Evolutionary conservation across 2,888 invertebrate species (phyloP).

Genomic region (Aplocera efformata): DNA sequence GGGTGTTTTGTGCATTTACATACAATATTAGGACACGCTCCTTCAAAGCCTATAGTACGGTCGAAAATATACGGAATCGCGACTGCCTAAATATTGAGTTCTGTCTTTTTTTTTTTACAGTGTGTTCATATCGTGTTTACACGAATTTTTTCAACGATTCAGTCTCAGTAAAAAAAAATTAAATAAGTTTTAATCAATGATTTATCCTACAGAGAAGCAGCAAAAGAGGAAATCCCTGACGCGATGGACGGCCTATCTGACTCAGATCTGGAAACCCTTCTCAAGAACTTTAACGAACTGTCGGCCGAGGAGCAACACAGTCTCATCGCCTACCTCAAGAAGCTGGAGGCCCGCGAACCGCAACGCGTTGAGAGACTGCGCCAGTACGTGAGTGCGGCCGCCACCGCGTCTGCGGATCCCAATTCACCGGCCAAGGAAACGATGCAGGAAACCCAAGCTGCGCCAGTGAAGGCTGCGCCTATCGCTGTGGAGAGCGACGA

Average conservation of each 20-base stretch:
- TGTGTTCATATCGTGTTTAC: no score
- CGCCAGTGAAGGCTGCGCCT: no score
- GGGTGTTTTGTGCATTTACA: no score
- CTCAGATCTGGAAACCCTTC: constrained; percentile 87
- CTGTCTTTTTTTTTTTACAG: no score
- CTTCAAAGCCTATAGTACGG: no score
- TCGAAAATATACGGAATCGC: no score
- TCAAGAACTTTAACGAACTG: constrained; percentile 89
- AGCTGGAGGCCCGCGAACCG: constrained; percentile 88
- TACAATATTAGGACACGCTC: no score
- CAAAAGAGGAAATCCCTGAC: constrained; percentile 54
- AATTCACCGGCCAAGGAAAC: neutral
- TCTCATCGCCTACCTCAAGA: constrained; percentile 89
- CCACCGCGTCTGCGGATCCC: constrained; percentile 23
- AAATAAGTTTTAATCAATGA: neutral
- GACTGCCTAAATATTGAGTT: no score
- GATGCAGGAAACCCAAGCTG: no score
- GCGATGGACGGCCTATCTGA: constrained; percentile 89
- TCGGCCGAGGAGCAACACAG: constrained; percentile 91
- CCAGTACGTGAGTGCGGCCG: constrained; percentile 84
- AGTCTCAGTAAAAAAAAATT: no score
- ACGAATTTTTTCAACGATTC: no score
- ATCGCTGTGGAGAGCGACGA: constrained; percentile 81
- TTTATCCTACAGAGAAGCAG: constrained; percentile 34
- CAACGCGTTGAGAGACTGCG: constrained; percentile 87